Percentiles rank a stretch among this genome's conserved stretches.
phyloP scores from a whole-genome alignment of 2,113 vertebrate species.

The Scopus umbretta region DNA sequence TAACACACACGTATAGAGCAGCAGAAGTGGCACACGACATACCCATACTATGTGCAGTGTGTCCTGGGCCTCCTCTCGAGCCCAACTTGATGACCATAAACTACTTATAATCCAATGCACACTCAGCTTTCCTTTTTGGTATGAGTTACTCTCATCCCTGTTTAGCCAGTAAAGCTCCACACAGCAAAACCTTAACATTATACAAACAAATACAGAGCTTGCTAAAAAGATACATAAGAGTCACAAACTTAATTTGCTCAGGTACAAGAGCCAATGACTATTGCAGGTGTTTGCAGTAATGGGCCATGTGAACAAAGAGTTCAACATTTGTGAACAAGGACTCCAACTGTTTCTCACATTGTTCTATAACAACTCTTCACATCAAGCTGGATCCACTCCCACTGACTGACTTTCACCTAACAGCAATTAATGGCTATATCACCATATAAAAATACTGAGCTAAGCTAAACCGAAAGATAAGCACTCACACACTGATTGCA shows the following conservation, averaged over 20 bases:
- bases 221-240: background rate
- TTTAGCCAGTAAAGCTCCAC: background rate
- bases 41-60: background rate
- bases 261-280: background rate
- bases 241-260: background rate
- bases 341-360: background rate
- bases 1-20: background rate
- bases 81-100: background rate
- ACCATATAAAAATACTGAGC: background rate
- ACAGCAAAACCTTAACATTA: background rate
- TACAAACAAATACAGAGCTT: background rate
- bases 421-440: background rate
- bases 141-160: background rate
- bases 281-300: background rate
- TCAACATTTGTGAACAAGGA: background rate
- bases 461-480: background rate
- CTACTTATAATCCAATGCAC: background rate
- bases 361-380: background rate
- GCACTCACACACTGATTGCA: background rate
- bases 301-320: background rate
- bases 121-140: background rate
- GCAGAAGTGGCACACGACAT: background rate
- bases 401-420: background rate
- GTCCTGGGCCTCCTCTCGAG: background rate
- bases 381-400: background rate